Base-by-base conservation (phyloP, 2,888 invertebrate genomes). In the Mesorhabditis belari region DNA sequence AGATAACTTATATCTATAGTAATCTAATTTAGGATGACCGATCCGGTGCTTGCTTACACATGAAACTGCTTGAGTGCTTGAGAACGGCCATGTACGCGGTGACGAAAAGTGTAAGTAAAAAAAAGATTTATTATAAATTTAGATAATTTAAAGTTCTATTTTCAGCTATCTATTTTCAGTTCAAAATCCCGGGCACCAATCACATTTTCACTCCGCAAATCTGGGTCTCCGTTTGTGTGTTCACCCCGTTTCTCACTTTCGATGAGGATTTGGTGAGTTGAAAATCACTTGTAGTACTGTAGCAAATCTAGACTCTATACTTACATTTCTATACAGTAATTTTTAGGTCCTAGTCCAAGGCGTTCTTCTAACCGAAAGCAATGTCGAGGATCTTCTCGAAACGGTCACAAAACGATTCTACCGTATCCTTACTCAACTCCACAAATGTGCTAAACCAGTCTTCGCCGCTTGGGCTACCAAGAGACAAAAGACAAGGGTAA, bases 161-260 rank as follows among this genome's bases (percentile, higher is more conserved):
- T 54, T 26, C 27, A 54, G 25, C 25, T 19, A 49, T 5, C 24
- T 24, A 23, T 44, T 64, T 84, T 85, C 81, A 89, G 88, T 88
- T 89, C 81, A 82, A 83, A 57, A 84, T 89, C 69, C 88, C 89
- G 71, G 88, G 89, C 51, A 87, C 87, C 76, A 77, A 82, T 58
- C 49, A 50, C 0, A 51, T 52, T 2, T 87, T 88, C 81, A 83
- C 85, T 65, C 89, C 89, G 55, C 86, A 87, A 72, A 85, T 90
- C 62, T 88, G 87, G 82, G 84, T 89, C 55, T 88, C 89, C 66
- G 87, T 90, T 74, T 87, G 89, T 80, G 88, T 87, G 5, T 88
- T 89, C 81, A 88, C 88, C 17, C 89, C 89, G 58, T 88, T 89
- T 82, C 86, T 88, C 74, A 85, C 86, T 66, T 87, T 86, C 73